These are phyloP conservation scores for Muricea muricata DNA, from an alignment of 92 coral and sea anemone species.

Conservation along the genomic window DNA sequence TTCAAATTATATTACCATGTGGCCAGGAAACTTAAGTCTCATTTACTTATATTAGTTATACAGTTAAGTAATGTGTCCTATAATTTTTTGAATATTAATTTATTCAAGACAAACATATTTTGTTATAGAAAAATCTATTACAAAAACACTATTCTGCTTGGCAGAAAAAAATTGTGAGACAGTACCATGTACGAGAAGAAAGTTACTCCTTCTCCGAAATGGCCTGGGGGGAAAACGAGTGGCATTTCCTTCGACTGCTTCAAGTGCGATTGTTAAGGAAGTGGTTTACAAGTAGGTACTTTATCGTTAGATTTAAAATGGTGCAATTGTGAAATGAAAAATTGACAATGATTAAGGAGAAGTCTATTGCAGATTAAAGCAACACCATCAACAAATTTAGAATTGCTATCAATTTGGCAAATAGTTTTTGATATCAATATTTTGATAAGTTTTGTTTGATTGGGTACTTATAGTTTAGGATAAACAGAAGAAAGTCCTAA, in stretches of 20 bases:
- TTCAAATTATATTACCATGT: too few relatives aligned
- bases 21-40: too few relatives aligned
- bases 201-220: neutral
- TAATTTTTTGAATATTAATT: neutral
- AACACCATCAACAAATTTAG: too few relatives aligned
- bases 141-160: neutral
- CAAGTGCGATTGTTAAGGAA: slow-evolving; percentile 3
- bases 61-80: neutral
- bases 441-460: too few relatives aligned
- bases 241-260: neutral
- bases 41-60: too few relatives aligned
- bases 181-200: neutral
- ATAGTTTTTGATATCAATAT: too few relatives aligned
- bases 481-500: too few relatives aligned
- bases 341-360: too few relatives aligned
- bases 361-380: too few relatives aligned
- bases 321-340: neutral
- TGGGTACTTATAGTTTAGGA: too few relatives aligned
- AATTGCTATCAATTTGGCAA: too few relatives aligned
- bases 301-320: neutral
- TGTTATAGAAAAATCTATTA: neutral
- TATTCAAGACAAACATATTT: neutral
- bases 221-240: neutral
- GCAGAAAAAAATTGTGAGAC: neutral
- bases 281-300: neutral